Evolutionary conservation across 1,140 invertebrate genomes (phyloP).

Genomic region (Drosophila carrolli): DNA sequence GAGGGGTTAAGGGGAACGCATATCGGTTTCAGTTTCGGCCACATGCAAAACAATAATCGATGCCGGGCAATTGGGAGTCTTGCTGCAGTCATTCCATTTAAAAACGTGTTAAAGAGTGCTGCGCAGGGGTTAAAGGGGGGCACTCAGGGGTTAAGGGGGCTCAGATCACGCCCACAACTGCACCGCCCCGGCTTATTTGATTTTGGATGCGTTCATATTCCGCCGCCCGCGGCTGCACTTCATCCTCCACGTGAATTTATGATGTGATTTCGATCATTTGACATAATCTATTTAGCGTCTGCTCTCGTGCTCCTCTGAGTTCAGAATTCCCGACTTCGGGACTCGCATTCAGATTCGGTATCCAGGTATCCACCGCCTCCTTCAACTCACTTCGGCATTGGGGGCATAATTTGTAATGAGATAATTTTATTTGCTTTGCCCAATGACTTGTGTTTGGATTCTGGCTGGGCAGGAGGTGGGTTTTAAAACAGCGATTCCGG

Average conservation of each 20-base stretch:
- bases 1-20: not conserved
- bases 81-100: conserved; percentile 63
- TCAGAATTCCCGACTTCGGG: not conserved
- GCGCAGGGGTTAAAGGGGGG: not conserved
- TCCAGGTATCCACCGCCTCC: not conserved
- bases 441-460: conserved; percentile 46
- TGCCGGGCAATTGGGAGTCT: conserved; percentile 44
- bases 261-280: conserved; percentile 83
- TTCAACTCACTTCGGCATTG: conserved; percentile 30
- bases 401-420: conserved; percentile 81
- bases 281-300: conserved; percentile 83
- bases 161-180: conserved; percentile 67
- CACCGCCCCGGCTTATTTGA: conserved; percentile 73
- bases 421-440: conserved; percentile 82
- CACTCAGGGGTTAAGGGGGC: not conserved
- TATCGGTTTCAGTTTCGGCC: conserved; percentile 54
- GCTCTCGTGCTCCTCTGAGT: conserved; percentile 19
- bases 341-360: not conserved
- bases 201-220: conserved; percentile 80
- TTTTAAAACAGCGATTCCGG: not conserved
- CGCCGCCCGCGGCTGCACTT: conserved; percentile 52
- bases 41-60: conserved; percentile 81
- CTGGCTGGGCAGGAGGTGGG: not conserved
- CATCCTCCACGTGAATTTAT: conserved; percentile 65
- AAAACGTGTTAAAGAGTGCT: conserved; percentile 79